Percentiles rank a stretch among this genome's conserved stretches.
Evolutionary conservation across 2,113 vertebrate species (phyloP).

Genomic region (Forbesichthys agassizii): DNA sequence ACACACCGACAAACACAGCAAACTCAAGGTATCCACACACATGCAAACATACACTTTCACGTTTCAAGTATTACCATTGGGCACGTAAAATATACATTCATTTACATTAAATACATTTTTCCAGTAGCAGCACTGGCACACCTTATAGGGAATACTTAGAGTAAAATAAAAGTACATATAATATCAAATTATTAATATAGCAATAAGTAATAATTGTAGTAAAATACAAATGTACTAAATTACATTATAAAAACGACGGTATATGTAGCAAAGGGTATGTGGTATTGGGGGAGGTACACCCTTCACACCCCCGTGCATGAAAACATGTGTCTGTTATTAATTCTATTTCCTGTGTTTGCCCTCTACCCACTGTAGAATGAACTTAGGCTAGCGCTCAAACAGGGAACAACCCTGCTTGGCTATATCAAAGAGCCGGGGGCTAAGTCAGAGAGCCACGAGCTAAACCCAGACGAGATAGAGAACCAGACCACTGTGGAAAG

Average conservation of each 20-base stretch:
- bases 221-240: too few relatives aligned
- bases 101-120: too few relatives aligned
- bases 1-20: conserved; percentile 82
- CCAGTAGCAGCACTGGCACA: too few relatives aligned
- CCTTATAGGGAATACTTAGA: too few relatives aligned
- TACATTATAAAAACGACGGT: too few relatives aligned
- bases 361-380: conserved; percentile 77
- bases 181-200: too few relatives aligned
- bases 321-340: neutral
- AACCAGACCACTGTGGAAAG: conserved; percentile 90
- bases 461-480: conserved; percentile 87
- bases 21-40: conserved; percentile 79
- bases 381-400: conserved; percentile 85
- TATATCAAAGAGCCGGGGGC: conserved; percentile 87
- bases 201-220: too few relatives aligned
- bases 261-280: too few relatives aligned
- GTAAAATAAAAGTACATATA: too few relatives aligned
- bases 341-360: neutral
- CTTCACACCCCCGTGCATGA: neutral
- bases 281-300: neutral
- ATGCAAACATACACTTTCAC: neutral
- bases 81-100: neutral
- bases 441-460: conserved; percentile 77
- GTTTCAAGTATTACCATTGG: too few relatives aligned
- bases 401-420: conserved; percentile 85